A percentile compares a stretch with the other conserved stretches of the same genome.
Conservation (phyloP, 2,113 vertebrate genomes). For the Strigops habroptila region DNA sequence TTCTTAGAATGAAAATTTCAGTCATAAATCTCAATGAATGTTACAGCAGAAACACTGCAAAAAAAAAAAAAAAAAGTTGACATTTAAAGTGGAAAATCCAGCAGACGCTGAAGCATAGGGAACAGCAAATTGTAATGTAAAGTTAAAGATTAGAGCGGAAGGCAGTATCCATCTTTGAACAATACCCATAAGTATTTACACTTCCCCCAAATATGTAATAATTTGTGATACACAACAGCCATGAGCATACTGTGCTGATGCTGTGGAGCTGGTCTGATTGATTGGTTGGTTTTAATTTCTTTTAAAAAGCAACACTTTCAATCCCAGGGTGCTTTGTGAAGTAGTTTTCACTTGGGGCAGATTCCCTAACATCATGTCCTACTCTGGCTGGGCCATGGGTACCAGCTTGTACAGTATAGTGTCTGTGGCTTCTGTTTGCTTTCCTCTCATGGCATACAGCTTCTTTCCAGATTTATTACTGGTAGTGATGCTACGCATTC, state of each 20-base stretch:
- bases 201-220: fast-evolving
- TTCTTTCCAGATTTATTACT: not conserved
- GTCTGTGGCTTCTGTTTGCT: not conserved
- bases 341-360: fast-evolving
- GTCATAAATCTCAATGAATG: not conserved
- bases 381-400: fast-evolving
- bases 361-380: fast-evolving
- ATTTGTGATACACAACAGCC: not conserved
- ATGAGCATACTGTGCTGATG: fast-evolving
- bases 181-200: not conserved
- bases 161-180: not conserved
- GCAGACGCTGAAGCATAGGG: not conserved
- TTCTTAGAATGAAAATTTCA: not conserved
- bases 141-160: not conserved
- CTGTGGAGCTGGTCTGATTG: not conserved
- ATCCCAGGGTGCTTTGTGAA: not conserved
- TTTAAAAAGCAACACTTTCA: not conserved
- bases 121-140: not conserved
- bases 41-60: not conserved
- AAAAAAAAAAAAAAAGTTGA: not conserved
- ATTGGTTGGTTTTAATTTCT: not conserved
- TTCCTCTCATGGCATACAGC: no score
- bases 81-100: not conserved
- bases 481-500: fast-evolving
- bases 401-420: fast-evolving